Base-by-base conservation (phyloP, 2,888 invertebrate species). In the Steinernema scapterisci region DNA sequence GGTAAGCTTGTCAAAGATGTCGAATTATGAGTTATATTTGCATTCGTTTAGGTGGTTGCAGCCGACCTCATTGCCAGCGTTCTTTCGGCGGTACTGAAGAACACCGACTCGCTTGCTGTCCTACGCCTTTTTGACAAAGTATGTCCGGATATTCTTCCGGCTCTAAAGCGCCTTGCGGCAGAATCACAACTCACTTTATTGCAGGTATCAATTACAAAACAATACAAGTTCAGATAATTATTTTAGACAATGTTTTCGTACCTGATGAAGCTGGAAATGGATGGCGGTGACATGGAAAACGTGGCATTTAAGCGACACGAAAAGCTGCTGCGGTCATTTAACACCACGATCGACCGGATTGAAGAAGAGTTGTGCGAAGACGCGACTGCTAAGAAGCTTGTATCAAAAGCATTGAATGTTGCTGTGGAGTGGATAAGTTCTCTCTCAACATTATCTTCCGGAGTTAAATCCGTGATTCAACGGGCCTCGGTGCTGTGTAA, bases 291-390 rank as follows among this genome's bases (percentile, higher is more conserved):
- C 1, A 63, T 63, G 63, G 63, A 63, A 31, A n/a, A 63, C 13
- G 6, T 25, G 31, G 63, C 38, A 11, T 63, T 63, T 16, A 63
- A 38, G 27, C 63, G 21, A 1, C 63, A 63, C 19, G 63, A 63
- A 16, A 63, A 63, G 16, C 6, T 25, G 27, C 31, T 63, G 1
- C 27, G 63, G 7, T 63, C 63, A 7, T 63, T 63, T 31, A 63
- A 63, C 19, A 31, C 63, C 27, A 13, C 63, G 1, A 13, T 63
- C 27, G 63, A 63, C 16, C 23, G 3, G 19, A 63, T 63, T 31
- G 63, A 63, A 63, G 63, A 63, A 31, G 16, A 63, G 63, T n/a
- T 63, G 1, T 63, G 63, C n/a, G 63, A 63, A 16, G 63, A 38
- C 1, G 16, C 9, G 16, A 31, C 25, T 3, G 25, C 16, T 1